phyloP scores from a whole-genome alignment of 2,888 invertebrate species.

The Micropterix aruncella region DNA sequence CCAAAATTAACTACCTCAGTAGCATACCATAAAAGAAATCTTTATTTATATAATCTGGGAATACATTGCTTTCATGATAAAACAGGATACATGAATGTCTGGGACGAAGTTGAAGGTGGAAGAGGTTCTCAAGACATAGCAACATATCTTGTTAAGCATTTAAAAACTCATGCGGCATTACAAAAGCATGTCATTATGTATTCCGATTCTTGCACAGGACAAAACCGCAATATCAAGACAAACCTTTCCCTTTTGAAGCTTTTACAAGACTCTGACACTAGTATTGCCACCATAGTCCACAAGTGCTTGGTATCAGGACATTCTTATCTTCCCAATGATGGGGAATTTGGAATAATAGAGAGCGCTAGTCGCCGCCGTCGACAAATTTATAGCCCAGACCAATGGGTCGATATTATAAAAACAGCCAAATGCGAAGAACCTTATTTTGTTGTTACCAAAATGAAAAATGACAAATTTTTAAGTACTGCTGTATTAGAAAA shows the following conservation, averaged over 20 bases:
- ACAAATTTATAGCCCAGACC: too few species aligned
- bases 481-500: too few species aligned
- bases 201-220: too few species aligned
- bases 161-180: conserved; percentile 6
- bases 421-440: too few species aligned
- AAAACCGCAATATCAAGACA: too few species aligned
- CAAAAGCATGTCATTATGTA: conserved; percentile 15
- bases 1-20: conserved; percentile 14
- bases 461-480: too few species aligned
- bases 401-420: too few species aligned
- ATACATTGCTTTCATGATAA: conserved; percentile 14
- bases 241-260: conserved; percentile 13
- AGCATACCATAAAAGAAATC: conserved; percentile 16
- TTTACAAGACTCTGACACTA: too few species aligned
- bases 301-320: conserved; percentile 10
- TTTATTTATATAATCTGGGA: conserved; percentile 15
- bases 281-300: conserved; percentile 12
- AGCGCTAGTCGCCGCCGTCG: not conserved
- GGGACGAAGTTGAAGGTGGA: conserved; percentile 15
- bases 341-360: conserved; percentile 5
- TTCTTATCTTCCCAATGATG: conserved; percentile 11
- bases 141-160: conserved; percentile 13
- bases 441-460: too few species aligned
- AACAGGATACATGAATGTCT: conserved; percentile 15
- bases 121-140: conserved; percentile 16